These are phyloP conservation scores for Drosophila neocordata DNA, from an alignment of 1,140 invertebrate genomes.

Conservation along the genomic window DNA sequence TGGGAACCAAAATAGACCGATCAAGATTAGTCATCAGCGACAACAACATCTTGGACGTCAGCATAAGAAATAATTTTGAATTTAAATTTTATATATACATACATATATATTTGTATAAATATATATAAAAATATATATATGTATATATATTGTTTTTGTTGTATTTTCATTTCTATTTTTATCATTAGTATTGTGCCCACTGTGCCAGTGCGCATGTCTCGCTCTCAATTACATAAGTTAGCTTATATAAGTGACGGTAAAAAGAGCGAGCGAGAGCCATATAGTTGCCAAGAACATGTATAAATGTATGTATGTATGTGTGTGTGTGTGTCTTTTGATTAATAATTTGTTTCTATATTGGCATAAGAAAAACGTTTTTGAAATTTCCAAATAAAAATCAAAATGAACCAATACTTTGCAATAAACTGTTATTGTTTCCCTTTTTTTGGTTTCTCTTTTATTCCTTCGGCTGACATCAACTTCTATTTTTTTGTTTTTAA, in stretches of 20 bases:
- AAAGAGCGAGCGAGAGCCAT: constrained; percentile 43
- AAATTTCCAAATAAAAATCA: no score
- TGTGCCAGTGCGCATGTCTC: constrained; percentile 70
- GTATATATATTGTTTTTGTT: constrained; percentile 25
- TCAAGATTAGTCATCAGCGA: constrained; percentile 52
- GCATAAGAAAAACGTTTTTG: no score
- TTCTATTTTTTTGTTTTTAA: no score
- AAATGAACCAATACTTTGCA: no score
- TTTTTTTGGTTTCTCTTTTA: no score
- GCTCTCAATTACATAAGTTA: constrained; percentile 67
- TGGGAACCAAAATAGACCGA: constrained; percentile 52
- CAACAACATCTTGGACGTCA: constrained; percentile 14
- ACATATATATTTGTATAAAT: not conserved
- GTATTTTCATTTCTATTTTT: constrained; percentile 53
- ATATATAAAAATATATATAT: not conserved
- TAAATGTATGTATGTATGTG: not conserved
- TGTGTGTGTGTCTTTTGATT: not conserved
- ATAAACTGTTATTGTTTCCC: no score
- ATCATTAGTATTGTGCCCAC: constrained; percentile 35
- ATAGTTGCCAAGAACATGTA: constrained; percentile 12
- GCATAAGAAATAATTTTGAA: constrained; percentile 20
- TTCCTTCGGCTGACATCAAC: no score
- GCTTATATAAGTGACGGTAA: constrained; percentile 62
- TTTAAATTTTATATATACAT: constrained; percentile 7
- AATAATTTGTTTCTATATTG: no score